Evolutionary conservation across 2,888 invertebrate genomes (phyloP).

Genomic region (Hemicrepidius hirtus): DNA sequence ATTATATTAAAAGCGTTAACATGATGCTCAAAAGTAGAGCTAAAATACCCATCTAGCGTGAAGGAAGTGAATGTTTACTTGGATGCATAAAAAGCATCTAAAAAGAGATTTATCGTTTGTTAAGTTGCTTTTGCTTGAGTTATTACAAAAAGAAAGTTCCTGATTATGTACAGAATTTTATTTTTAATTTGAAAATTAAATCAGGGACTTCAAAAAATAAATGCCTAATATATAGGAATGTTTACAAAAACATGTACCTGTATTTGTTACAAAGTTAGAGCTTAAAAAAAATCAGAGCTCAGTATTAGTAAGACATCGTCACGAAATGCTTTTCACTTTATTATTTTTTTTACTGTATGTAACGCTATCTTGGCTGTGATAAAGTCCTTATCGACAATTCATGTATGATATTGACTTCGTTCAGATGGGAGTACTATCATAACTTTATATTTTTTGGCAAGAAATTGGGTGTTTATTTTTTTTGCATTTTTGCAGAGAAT

Average conservation of each 20-base stretch:
- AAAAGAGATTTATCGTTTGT: neutral
- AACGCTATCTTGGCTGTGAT: constrained; percentile 73
- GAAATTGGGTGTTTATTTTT: constrained; percentile 35
- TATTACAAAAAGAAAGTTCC: constrained; percentile 8
- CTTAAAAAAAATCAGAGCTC: constrained; percentile 33
- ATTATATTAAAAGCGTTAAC: constrained; percentile 53
- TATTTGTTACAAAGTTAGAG: constrained; percentile 14
- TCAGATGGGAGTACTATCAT: constrained; percentile 77
- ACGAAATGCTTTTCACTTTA: constrained; percentile 55
- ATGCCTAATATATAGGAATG: neutral
- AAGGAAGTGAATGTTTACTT: constrained; percentile 7
- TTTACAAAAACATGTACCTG: constrained; percentile 13
- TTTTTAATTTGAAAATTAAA: constrained; percentile 3
- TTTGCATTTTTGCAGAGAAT: constrained; percentile 47
- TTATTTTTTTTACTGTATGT: constrained; percentile 53
- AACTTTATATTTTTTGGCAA: constrained; percentile 60
- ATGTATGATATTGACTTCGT: constrained; percentile 76
- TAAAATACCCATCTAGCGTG: constrained; percentile 10
- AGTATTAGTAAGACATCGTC: constrained; percentile 44
- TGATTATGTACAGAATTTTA: neutral
- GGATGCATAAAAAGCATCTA: neutral
- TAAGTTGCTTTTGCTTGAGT: constrained; percentile 30
- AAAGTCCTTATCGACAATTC: constrained; percentile 74
- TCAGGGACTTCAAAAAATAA: neutral
- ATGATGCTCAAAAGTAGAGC: constrained; percentile 30